Evolutionary conservation across 2,797 vertebrate genomes (phyloP).

Genomic region (Mycteria americana): DNA sequence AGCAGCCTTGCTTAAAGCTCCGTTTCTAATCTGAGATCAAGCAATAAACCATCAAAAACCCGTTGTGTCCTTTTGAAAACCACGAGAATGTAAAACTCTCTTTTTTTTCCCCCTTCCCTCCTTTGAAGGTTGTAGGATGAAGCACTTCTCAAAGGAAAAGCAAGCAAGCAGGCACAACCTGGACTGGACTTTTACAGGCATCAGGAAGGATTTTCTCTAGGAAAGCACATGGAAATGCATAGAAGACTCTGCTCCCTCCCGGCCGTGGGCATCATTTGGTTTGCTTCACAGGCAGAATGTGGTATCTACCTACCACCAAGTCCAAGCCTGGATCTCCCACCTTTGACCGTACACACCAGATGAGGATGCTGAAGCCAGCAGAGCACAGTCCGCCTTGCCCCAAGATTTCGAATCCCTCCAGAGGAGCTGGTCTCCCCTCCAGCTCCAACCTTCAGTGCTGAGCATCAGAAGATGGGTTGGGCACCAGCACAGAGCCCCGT

Average conservation of each 20-base stretch:
- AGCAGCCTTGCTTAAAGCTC: constrained; percentile 23
- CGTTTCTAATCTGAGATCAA: background rate
- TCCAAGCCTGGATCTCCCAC: background rate
- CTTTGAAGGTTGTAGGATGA: background rate
- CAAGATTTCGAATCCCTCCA: too few species aligned
- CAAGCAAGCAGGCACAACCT: background rate
- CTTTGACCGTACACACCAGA: background rate
- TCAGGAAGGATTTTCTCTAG: background rate
- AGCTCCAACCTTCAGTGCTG: accelerated
- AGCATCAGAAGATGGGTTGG: background rate
- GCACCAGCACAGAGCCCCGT: background rate
- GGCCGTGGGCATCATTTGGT: accelerated
- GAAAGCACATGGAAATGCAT: accelerated
- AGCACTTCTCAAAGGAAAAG: background rate
- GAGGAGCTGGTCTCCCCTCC: background rate
- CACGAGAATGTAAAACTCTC: background rate
- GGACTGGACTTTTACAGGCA: background rate
- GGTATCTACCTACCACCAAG: background rate
- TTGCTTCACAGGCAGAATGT: background rate
- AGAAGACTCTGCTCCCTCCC: background rate
- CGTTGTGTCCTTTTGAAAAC: background rate
- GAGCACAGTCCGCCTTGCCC: too few species aligned
- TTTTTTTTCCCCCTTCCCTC: background rate
- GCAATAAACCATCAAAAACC: background rate
- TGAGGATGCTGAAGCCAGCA: background rate